Percentiles rank a stretch among this genome's conserved stretches.
Evolutionary conservation across 2,888 invertebrate species (phyloP).

Genomic region (Sialis fuliginosa): DNA sequence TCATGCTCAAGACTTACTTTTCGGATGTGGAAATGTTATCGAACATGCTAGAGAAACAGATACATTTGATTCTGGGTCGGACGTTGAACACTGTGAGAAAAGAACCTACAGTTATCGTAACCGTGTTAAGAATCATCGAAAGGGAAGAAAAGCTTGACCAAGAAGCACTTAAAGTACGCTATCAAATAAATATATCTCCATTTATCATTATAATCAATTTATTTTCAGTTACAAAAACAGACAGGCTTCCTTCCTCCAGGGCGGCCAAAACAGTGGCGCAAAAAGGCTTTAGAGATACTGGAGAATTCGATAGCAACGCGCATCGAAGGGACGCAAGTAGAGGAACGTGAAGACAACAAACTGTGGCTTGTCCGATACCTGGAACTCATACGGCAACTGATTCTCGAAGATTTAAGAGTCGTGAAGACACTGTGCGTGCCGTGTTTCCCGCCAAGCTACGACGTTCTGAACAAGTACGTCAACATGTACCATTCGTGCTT

Average conservation of each 20-base stretch:
- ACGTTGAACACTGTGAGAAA: constrained; percentile 88
- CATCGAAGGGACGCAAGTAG: constrained; percentile 89
- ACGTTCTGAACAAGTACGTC: constrained; percentile 81
- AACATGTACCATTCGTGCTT: constrained; percentile 86
- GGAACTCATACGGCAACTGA: constrained; percentile 70
- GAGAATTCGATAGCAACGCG: constrained; percentile 63
- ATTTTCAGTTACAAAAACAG: constrained; percentile 45
- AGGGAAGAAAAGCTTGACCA: constrained; percentile 90
- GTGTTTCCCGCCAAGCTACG: constrained; percentile 89
- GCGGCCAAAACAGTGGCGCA: constrained; percentile 81
- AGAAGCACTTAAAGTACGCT: constrained; percentile 49
- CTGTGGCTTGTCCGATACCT: constrained; percentile 92
- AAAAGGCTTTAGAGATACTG: constrained; percentile 67
- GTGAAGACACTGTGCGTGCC: constrained; percentile 79
- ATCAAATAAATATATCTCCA: background rate
- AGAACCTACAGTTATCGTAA: constrained; percentile 89
- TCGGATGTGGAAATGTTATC: constrained; percentile 87
- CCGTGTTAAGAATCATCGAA: constrained; percentile 89
- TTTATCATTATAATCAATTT: too few relatives aligned
- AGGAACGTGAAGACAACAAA: constrained; percentile 78
- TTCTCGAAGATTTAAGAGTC: constrained; percentile 79
- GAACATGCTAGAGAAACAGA: constrained; percentile 73
- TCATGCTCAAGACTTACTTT: constrained; percentile 89
- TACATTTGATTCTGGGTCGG: constrained; percentile 73
- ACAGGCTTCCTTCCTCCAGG: constrained; percentile 88